phyloP scores from a whole-genome alignment of 1,140 invertebrate species.

The Aphelinus certus region DNA sequence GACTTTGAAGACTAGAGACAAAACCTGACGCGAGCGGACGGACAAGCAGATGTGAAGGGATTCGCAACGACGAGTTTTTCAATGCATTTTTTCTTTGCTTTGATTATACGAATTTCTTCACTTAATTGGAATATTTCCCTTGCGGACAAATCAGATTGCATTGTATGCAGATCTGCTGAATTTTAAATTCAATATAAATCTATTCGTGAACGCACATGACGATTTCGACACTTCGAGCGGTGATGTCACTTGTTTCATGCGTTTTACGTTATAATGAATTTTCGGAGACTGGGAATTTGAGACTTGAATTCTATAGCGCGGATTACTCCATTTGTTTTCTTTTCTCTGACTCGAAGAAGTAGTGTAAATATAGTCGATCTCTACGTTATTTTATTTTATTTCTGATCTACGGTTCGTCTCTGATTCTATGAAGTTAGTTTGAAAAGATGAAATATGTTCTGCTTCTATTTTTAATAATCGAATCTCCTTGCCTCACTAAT shows the following conservation, averaged over 20 bases:
- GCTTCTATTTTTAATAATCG: conserved; percentile 18
- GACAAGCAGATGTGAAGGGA: conserved; percentile 38
- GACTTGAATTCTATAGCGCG: conserved; percentile 55
- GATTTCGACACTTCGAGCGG: conserved; percentile 46
- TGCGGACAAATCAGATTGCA: too few relatives aligned
- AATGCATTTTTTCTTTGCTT: too few relatives aligned
- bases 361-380: conserved; percentile 44
- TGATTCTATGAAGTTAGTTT: conserved; percentile 64
- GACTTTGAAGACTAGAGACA: conserved; percentile 21
- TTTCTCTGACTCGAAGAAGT: conserved; percentile 54
- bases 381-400: conserved; percentile 44
- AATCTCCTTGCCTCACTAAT: not conserved
- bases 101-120: too few relatives aligned
- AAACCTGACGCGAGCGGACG: conserved; percentile 36
- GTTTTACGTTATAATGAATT: conserved; percentile 41
- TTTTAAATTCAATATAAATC: too few relatives aligned
- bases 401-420: conserved; percentile 57
- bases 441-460: conserved; percentile 60
- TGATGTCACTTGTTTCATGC: conserved; percentile 33
- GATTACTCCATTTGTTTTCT: conserved; percentile 47
- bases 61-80: conserved; percentile 31
- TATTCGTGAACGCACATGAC: conserved; percentile 20
- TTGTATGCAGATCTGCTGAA: too few relatives aligned
- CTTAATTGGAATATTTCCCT: too few relatives aligned
- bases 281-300: conserved; percentile 54